Base-by-base conservation (phyloP, 2,888 invertebrate species). In the Teleiodes luculella region DNA sequence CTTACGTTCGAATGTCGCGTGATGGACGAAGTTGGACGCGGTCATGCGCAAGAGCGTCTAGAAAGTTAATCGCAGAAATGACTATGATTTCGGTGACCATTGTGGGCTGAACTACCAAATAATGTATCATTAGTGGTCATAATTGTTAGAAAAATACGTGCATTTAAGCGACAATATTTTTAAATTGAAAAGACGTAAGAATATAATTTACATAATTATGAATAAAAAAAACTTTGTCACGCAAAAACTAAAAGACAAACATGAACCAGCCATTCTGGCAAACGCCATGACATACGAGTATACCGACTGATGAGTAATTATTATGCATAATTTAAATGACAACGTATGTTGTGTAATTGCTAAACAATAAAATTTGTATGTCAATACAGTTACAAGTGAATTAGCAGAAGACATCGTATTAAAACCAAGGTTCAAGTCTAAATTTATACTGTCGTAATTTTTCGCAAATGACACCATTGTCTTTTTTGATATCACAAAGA, bases 31-130 rank as follows among this genome's bases (percentile, higher is more conserved):
- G 55, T 10, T 31, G 24, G 16, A 13, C 39, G 24, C 33, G 24
- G 7, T 49, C 56, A 46, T 56, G 62, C 61, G 60, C 59, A 13
- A 14, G 54, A 58, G 57, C 65, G 58, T 24, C 43, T 78, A 75
- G 80, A 81, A 81, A 81, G 81, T 79, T 78, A 78, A 80, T 74
- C 68, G 66, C 55, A 54, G 45, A 67, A 70, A 75, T 70, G 72
- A 63, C 68, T 61, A 56, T 66, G 63, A 70, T 77, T 78, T 68
- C 46, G 59, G 55, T 59, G 70, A 70, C 67, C 62, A 63, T 61
- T 53, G 57, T 53, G 55, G 67, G 59, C 37, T 13, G 31, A n/a
- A n/a, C n/a, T n/a, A n/a, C 28, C 37, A 37, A 18, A 28, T 24
- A 37, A 14, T 37, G 37, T 14, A 14, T n/a, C 35, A 48, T 48